phyloP scores from a whole-genome alignment of 1,140 invertebrate species.

The Daktulosphaira vitifoliae region DNA sequence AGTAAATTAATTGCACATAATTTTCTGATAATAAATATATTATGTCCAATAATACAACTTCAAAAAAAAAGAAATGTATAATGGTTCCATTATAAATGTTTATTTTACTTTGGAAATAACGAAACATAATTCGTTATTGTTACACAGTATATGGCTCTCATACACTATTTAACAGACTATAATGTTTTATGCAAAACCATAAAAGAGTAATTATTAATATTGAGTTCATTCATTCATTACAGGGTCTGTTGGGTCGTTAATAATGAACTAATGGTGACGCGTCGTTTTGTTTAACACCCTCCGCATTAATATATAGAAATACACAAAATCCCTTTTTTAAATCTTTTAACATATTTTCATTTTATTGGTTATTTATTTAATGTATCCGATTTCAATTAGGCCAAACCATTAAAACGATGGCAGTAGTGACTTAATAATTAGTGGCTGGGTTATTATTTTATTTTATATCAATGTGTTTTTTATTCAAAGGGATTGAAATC shows the following conservation, averaged over 20 bases:
- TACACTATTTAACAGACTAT: too few relatives aligned
- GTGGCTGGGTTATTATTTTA: slow-evolving; percentile 3
- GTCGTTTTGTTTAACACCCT: slow-evolving; percentile 32
- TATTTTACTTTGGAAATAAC: too few relatives aligned
- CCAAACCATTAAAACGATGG: neutral
- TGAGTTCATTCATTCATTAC: too few relatives aligned
- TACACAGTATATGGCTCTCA: too few relatives aligned
- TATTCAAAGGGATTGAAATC: slow-evolving; percentile 16
- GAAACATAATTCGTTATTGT: too few relatives aligned
- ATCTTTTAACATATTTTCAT: neutral
- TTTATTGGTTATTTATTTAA: slow-evolving; percentile 4
- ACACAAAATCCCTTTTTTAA: slow-evolving; percentile 13
- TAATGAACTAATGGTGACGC: slow-evolving; percentile 31
- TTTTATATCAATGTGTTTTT: slow-evolving; percentile 12
- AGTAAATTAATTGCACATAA: too few relatives aligned
- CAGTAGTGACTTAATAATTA: slow-evolving; percentile 29
- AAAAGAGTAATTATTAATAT: too few relatives aligned
- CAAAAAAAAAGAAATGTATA: too few relatives aligned
- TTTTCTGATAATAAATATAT: too few relatives aligned
- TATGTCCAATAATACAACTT: too few relatives aligned
- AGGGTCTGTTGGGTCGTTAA: slow-evolving; percentile 1
- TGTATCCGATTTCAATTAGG: slow-evolving; percentile 25
- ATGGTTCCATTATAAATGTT: too few relatives aligned
- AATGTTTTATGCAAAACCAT: too few relatives aligned
- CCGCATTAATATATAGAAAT: neutral